phyloP scores from a whole-genome alignment of 2,888 invertebrate species.

The Chrysina gloriosa region DNA sequence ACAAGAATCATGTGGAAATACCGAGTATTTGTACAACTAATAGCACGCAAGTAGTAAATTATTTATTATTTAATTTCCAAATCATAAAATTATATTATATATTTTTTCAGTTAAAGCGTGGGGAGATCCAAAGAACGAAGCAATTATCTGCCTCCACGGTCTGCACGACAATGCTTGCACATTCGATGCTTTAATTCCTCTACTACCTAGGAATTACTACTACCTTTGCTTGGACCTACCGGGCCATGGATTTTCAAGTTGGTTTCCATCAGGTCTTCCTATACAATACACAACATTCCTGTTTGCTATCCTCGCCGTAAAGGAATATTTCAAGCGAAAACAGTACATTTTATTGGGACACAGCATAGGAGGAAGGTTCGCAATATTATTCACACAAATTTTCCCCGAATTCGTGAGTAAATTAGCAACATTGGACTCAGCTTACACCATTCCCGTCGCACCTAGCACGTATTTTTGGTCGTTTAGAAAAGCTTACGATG shows the following conservation, averaged over 20 bases:
- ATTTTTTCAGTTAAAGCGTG: slow-evolving; percentile 68
- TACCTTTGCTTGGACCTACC: slow-evolving; percentile 70
- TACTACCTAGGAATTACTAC: slow-evolving; percentile 65
- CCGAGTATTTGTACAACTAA: too few relatives aligned
- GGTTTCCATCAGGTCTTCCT: slow-evolving; percentile 62
- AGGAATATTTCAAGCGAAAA: slow-evolving; percentile 42
- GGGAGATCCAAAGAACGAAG: slow-evolving; percentile 69
- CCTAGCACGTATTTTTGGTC: slow-evolving; percentile 45
- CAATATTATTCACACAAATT: slow-evolving; percentile 53
- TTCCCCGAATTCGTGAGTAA: slow-evolving; percentile 59
- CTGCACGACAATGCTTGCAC: slow-evolving; percentile 71
- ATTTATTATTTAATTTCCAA: too few relatives aligned
- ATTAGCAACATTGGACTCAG: slow-evolving; percentile 60
- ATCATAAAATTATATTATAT: too few relatives aligned
- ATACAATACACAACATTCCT: slow-evolving; percentile 64
- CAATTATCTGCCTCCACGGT: slow-evolving; percentile 72
- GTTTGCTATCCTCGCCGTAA: slow-evolving; percentile 49
- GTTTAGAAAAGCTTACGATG: slow-evolving; percentile 59
- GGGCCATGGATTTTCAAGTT: slow-evolving; percentile 71
- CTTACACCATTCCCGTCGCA: slow-evolving; percentile 48
- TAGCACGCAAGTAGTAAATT: too few relatives aligned
- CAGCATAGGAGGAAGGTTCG: slow-evolving; percentile 65
- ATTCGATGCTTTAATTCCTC: slow-evolving; percentile 69
- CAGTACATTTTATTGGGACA: slow-evolving; percentile 53
- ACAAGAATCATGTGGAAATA: too few relatives aligned